Conservation (phyloP, 2,888 invertebrate genomes). For the Heteromyza rotundicornis region DNA sequence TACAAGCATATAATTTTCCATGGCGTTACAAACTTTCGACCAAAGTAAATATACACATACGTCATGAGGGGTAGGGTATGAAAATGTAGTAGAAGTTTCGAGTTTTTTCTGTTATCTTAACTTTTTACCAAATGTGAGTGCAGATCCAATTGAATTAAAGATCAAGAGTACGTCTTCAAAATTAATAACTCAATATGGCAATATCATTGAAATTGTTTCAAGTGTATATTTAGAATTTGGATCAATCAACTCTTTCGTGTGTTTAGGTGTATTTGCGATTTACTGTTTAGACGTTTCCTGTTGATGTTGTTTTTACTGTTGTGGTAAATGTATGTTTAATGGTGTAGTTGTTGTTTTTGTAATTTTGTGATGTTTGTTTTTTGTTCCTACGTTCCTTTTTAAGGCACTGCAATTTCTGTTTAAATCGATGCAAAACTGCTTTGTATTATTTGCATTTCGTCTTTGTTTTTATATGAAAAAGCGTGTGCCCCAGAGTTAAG, state of each 20-base stretch:
- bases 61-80: no score
- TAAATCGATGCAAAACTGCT: background rate
- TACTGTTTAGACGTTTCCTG: background rate
- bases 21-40: no score
- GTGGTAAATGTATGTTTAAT: slow-evolving; percentile 10
- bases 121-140: no score
- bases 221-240: no score
- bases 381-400: background rate
- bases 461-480: slow-evolving; percentile 37
- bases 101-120: no score
- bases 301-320: slow-evolving; percentile 15
- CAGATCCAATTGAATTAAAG: no score
- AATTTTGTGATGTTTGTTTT: background rate
- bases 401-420: background rate
- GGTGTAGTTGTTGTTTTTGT: slow-evolving; percentile 18
- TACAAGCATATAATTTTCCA: no score
- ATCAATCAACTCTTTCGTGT: slow-evolving; percentile 36
- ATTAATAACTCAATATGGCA: no score
- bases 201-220: no score
- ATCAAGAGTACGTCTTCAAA: no score
- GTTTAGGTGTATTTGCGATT: slow-evolving; percentile 15
- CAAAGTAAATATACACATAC: no score
- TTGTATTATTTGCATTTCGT: slow-evolving; percentile 20
- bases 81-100: no score
- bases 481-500: slow-evolving; percentile 41